A percentile compares a stretch with the other conserved stretches of the same genome.
These are phyloP conservation scores for Megastigmus dorsalis DNA, from an alignment of 2,888 invertebrate species.

Conservation along the genomic window DNA sequence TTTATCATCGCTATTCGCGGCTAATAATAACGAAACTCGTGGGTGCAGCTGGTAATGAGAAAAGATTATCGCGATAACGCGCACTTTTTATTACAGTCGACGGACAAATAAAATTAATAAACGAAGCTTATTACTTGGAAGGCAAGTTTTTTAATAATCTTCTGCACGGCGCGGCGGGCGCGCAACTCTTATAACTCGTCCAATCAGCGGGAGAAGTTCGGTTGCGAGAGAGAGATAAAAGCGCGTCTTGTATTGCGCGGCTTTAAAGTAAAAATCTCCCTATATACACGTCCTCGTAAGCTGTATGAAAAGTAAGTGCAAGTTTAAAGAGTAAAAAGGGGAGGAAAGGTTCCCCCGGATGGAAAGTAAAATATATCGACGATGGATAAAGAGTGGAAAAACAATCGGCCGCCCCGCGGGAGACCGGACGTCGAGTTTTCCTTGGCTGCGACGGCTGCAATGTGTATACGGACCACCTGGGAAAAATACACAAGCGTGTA, in stretches of 20 bases:
- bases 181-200: background rate
- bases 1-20: background rate
- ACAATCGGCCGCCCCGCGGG: constrained; percentile 25
- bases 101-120: constrained; percentile 21
- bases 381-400: background rate
- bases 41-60: background rate
- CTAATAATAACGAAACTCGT: background rate
- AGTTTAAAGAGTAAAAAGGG: too few species aligned
- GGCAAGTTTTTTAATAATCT: constrained; percentile 29
- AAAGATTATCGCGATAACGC: too few species aligned
- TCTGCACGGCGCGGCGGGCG: background rate
- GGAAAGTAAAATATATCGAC: constrained; percentile 16
- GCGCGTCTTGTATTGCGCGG: too few species aligned
- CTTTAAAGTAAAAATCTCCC: background rate
- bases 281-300: background rate
- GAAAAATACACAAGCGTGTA: too few species aligned
- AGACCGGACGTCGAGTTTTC: background rate
- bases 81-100: too few species aligned
- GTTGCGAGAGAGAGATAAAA: background rate
- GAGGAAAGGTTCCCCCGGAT: too few species aligned
- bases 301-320: background rate
- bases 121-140: background rate
- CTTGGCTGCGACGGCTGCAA: too few species aligned
- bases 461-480: too few species aligned
- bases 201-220: constrained; percentile 4